phyloP scores from a whole-genome alignment of 1,140 invertebrate genomes.

The Camponotus pennsylvanicus region DNA sequence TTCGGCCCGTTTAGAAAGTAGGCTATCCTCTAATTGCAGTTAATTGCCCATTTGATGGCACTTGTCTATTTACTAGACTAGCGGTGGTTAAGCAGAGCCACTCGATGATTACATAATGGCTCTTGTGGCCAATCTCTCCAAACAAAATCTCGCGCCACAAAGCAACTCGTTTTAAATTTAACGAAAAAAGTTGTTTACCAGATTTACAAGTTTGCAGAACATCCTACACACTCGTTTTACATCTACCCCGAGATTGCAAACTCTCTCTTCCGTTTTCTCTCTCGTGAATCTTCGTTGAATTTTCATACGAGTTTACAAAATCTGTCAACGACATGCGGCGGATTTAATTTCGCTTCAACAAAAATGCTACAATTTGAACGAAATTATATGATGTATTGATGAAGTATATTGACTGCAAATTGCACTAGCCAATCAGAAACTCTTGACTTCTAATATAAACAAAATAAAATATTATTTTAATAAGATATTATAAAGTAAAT shows the following conservation, averaged over 20 bases:
- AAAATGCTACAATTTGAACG: neutral
- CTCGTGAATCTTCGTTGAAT: conserved; percentile 33
- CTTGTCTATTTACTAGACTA: conserved; percentile 77
- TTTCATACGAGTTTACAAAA: conserved; percentile 13
- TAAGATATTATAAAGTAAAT: neutral
- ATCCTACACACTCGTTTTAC: conserved; percentile 3
- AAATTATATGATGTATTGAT: conserved; percentile 1
- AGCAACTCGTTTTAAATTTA: neutral
- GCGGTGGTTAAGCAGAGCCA: conserved; percentile 74
- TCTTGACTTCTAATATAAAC: too few relatives aligned
- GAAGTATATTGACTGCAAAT: conserved; percentile 12
- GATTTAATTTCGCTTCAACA: neutral
- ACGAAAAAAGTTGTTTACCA: neutral
- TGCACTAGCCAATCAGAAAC: neutral
- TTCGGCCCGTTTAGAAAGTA: conserved; percentile 76
- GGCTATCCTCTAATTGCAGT: conserved; percentile 82
- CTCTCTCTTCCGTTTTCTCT: conserved; percentile 15
- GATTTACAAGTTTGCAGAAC: neutral
- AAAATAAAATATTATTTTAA: neutral
- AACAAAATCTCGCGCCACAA: conserved; percentile 17
- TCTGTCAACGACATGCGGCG: neutral
- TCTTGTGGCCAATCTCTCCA: conserved; percentile 52
- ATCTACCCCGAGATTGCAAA: conserved; percentile 14
- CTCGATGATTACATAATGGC: conserved; percentile 73
- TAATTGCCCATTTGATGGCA: conserved; percentile 81